Percentiles rank a stretch among this genome's conserved stretches.
phyloP scores from a whole-genome alignment of 2,113 vertebrate genomes.

The Bos indicus region DNA sequence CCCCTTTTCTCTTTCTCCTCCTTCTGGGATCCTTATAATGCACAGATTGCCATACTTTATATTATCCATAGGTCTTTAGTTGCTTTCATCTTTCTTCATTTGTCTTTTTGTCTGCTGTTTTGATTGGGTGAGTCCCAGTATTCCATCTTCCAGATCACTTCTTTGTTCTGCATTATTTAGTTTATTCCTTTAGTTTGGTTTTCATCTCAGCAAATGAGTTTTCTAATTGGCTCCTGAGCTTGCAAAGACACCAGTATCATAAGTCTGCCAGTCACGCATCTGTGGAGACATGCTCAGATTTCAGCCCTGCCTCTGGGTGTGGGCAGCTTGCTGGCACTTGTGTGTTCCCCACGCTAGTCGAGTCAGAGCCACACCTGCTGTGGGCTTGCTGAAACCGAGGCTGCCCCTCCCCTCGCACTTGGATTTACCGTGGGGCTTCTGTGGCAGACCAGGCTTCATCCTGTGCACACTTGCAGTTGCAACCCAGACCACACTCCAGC shows the following conservation, averaged over 20 bases:
- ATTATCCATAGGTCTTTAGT: neutral
- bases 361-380: neutral
- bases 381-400: neutral
- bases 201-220: neutral
- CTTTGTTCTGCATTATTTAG: neutral
- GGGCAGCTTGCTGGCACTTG: neutral
- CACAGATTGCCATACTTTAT: neutral
- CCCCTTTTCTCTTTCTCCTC: neutral
- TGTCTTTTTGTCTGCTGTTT: neutral
- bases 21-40: neutral
- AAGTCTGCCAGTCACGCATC: neutral
- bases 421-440: neutral
- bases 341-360: neutral
- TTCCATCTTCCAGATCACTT: neutral
- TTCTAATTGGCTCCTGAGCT: neutral
- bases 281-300: neutral
- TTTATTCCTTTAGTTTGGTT: neutral
- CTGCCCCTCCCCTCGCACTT: neutral
- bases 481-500: neutral
- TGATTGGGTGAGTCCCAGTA: neutral
- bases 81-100: neutral
- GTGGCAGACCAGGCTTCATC: neutral
- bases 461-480: neutral
- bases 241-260: neutral
- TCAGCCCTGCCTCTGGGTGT: neutral